Percentiles rank a stretch among this genome's conserved stretches.
phyloP scores from a whole-genome alignment of 2,797 vertebrate species.

The Leptatherina wallacei region DNA sequence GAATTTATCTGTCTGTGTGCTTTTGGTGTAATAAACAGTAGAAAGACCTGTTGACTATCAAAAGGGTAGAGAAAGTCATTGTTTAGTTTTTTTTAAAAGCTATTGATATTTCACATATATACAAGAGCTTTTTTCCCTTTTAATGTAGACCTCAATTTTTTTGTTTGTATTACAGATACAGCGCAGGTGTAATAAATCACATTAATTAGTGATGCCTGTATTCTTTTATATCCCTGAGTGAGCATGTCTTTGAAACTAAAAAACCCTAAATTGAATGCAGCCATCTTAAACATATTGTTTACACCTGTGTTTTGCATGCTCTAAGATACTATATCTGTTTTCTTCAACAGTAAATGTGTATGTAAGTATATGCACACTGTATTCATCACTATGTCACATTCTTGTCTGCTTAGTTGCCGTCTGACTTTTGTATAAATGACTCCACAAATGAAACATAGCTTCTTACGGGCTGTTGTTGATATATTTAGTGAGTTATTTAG shows the following conservation, averaged over 20 bases:
- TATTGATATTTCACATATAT: neutral
- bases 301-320: neutral
- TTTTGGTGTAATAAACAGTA: neutral
- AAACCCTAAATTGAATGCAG: constrained; percentile 13
- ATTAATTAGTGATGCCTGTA: constrained; percentile 10
- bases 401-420: neutral
- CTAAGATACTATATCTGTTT: neutral
- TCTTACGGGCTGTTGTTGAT: neutral
- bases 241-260: neutral
- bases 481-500: constrained; percentile 7
- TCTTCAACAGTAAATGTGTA: neutral
- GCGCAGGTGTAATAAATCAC: constrained; percentile 29
- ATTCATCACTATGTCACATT: neutral
- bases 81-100: neutral
- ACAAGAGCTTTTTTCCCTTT: neutral
- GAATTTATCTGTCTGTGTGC: neutral
- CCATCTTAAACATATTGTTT: neutral
- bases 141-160: neutral
- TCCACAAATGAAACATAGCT: neutral
- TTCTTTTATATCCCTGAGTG: neutral
- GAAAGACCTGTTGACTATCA: constrained; percentile 28
- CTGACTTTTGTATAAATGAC: neutral
- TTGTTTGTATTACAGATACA: neutral
- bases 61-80: neutral
- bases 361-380: neutral